A percentile compares a stretch with the other conserved stretches of the same genome.
Conservation (phyloP, 2,888 invertebrate species). For the Andricus curvator region DNA sequence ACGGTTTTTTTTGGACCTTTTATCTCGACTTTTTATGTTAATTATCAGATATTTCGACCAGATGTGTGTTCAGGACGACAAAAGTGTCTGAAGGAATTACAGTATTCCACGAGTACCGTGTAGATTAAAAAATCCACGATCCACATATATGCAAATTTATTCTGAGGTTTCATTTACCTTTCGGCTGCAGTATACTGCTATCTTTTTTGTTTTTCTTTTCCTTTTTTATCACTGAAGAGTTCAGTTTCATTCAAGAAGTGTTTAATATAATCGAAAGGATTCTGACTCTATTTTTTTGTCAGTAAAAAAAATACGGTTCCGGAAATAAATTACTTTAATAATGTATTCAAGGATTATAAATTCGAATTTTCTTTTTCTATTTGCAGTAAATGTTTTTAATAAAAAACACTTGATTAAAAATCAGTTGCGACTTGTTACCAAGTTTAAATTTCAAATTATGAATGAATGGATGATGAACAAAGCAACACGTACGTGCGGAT, state of each 20-base stretch:
- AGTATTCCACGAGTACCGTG: neutral
- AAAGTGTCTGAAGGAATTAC: neutral
- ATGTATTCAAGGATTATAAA: neutral
- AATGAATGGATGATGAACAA: neutral
- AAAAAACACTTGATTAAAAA: neutral
- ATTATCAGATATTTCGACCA: neutral
- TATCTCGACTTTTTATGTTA: neutral
- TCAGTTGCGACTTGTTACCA: neutral
- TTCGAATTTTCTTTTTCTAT: neutral
- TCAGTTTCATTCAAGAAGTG: neutral
- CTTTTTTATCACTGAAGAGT: neutral
- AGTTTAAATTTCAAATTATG: neutral
- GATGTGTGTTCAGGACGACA: neutral
- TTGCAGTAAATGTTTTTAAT: neutral
- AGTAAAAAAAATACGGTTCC: neutral
- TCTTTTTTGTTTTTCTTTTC: neutral
- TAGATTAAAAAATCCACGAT: neutral
- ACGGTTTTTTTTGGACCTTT: neutral
- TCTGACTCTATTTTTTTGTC: neutral
- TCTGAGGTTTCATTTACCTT: neutral
- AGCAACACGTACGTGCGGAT: neutral
- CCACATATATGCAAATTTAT: neutral
- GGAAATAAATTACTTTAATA: neutral
- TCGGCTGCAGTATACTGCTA: neutral
- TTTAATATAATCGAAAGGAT: neutral